Evolutionary conservation across 2,888 invertebrate genomes (phyloP).

Genomic region (Drosophila peninsularis): DNA sequence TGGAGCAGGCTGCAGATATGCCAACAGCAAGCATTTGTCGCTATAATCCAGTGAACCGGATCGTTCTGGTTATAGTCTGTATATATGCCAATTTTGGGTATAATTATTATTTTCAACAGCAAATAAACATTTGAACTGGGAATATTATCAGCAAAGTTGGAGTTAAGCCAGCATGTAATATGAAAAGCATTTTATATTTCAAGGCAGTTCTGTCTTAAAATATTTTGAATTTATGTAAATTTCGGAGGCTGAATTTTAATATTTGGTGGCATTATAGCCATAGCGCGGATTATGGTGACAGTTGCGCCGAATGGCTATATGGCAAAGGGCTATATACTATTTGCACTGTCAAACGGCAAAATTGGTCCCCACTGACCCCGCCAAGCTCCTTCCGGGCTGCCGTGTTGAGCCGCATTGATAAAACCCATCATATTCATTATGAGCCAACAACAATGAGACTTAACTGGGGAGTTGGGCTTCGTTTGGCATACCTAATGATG

Average conservation of each 20-base stretch:
- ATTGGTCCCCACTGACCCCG: conserved; percentile 31
- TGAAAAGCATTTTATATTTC: neutral
- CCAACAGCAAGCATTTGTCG: neutral
- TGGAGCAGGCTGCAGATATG: neutral
- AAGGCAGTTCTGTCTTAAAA: neutral
- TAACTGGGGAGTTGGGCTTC: conserved; percentile 47
- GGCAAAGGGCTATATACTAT: conserved; percentile 10
- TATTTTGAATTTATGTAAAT: conserved; percentile 17
- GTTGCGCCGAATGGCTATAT: conserved; percentile 37
- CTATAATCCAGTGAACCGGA: neutral
- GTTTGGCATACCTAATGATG: conserved; percentile 57
- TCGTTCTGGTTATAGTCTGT: conserved; percentile 4
- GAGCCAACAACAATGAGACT: conserved; percentile 45
- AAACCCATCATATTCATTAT: conserved; percentile 58
- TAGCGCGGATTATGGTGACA: conserved; percentile 47
- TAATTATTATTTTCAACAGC: conserved; percentile 2
- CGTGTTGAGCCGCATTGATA: conserved; percentile 36
- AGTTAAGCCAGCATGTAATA: too few species aligned
- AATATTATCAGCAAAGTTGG: neutral
- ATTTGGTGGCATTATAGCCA: neutral
- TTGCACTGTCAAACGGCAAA: conserved; percentile 13
- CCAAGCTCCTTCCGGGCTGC: neutral
- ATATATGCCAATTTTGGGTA: neutral
- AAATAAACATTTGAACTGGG: neutral
- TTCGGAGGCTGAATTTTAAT: conserved; percentile 1